These are phyloP conservation scores for Drosophila azteca DNA, from an alignment of 1,140 invertebrate species.

Conservation along the genomic window DNA sequence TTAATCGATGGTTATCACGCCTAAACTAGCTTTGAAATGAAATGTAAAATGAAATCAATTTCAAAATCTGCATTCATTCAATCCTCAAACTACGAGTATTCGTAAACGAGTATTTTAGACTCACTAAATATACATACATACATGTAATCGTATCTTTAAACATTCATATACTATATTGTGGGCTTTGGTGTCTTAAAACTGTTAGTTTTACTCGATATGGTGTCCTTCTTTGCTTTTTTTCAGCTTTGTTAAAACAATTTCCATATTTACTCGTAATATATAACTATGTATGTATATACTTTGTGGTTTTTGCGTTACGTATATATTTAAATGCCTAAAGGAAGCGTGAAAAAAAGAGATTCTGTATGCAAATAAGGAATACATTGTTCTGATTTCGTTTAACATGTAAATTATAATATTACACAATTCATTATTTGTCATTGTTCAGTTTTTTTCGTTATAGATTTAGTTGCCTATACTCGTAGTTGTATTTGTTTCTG, in stretches of 20 bases:
- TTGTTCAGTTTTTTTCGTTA: conserved; percentile 76
- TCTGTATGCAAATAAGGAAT: conserved; percentile 7
- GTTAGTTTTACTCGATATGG: conserved; percentile 63
- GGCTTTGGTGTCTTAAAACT: conserved; percentile 23
- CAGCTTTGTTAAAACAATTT: conserved; percentile 42
- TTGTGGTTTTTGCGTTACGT: conserved; percentile 37
- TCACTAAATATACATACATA: conserved; percentile 27
- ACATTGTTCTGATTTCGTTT: conserved; percentile 13
- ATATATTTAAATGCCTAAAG: conserved; percentile 47
- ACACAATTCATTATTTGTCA: conserved; percentile 78
- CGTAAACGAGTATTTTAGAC: conserved; percentile 23
- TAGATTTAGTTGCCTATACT: conserved; percentile 65
- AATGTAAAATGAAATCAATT: conserved; percentile 40
- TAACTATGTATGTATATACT: not conserved
- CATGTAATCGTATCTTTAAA: not conserved
- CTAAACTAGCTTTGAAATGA: conserved; percentile 60
- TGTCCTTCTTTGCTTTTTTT: conserved; percentile 52
- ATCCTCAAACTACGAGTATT: conserved; percentile 14
- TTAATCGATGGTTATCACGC: conserved; percentile 62
- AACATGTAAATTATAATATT: conserved; percentile 52
- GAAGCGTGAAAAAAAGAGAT: conserved; percentile 27
- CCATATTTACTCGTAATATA: conserved; percentile 22
- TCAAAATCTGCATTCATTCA: conserved; percentile 45
- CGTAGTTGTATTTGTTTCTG: conserved; percentile 30
- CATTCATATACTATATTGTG: no score